Evolutionary conservation across 1,140 invertebrate species (phyloP).

Genomic region (Diabrotica undecimpunctata): DNA sequence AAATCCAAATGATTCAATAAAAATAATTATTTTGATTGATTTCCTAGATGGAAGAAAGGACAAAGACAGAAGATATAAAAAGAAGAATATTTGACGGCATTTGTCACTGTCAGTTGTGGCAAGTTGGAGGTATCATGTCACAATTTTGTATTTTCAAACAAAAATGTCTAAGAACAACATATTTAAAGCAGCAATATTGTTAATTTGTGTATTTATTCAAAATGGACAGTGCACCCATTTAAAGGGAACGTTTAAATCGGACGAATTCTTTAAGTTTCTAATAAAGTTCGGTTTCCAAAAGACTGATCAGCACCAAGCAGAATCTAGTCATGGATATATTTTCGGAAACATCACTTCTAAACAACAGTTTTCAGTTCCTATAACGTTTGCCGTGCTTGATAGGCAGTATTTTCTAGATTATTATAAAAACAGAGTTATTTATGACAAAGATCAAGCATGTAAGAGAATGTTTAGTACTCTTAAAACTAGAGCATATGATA

Average conservation of each 20-base stretch:
- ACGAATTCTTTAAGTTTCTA: slow-evolving; percentile 86
- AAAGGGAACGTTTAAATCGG: slow-evolving; percentile 62
- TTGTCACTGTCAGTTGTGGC: neutral
- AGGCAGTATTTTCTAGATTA: slow-evolving; percentile 83
- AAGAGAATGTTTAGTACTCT: slow-evolving; percentile 81
- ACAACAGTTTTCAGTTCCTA: slow-evolving; percentile 59
- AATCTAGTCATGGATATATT: slow-evolving; percentile 87
- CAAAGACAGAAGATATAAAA: too few species aligned
- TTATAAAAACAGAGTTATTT: slow-evolving; percentile 70
- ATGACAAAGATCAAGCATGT: slow-evolving; percentile 67
- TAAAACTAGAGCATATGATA: slow-evolving; percentile 78
- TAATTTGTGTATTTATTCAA: slow-evolving; percentile 30
- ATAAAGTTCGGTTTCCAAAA: slow-evolving; percentile 96
- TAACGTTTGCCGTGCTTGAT: slow-evolving; percentile 84
- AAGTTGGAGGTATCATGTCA: slow-evolving; percentile 6
- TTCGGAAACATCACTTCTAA: slow-evolving; percentile 88
- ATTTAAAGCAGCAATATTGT: slow-evolving; percentile 30
- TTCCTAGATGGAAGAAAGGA: too few species aligned
- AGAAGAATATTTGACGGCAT: neutral
- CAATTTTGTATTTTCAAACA: slow-evolving; percentile 37
- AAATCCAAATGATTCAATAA: too few species aligned
- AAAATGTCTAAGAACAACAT: slow-evolving; percentile 34
- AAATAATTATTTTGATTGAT: too few species aligned
- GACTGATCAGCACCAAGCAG: slow-evolving; percentile 77
- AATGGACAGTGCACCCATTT: slow-evolving; percentile 51